Evolutionary conservation across 2,797 vertebrate genomes (phyloP).

Genomic region (Parambassis ranga): DNA sequence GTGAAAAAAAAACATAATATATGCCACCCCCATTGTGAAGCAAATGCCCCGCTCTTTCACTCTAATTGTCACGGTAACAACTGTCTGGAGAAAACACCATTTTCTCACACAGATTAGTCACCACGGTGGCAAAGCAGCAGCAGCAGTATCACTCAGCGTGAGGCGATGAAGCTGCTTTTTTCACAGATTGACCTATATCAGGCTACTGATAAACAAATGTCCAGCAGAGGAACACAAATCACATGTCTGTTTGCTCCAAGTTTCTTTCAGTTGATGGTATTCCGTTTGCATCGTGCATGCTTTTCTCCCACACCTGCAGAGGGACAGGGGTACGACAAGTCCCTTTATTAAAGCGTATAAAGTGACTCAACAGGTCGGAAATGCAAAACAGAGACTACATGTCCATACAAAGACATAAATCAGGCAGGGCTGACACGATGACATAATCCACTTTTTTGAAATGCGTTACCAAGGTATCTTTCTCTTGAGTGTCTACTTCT

Average conservation of each 20-base stretch:
- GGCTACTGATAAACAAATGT: slow-evolving; percentile 6
- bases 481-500: too few relatives aligned
- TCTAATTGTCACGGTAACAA: not conserved
- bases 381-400: too few relatives aligned
- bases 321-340: not conserved
- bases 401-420: too few relatives aligned
- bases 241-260: not conserved
- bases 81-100: not conserved
- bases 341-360: not conserved
- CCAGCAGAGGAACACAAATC: not conserved
- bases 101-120: slow-evolving; percentile 15
- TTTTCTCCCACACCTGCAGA: not conserved
- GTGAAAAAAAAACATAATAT: not conserved
- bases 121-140: not conserved
- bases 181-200: slow-evolving; percentile 9
- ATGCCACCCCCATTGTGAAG: not conserved
- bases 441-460: too few relatives aligned
- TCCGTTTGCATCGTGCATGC: not conserved
- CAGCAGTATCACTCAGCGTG: not conserved
- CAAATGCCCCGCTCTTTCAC: not conserved
- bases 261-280: not conserved
- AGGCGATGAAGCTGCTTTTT: not conserved
- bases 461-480: too few relatives aligned
- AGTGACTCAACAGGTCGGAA: slow-evolving; percentile 6
- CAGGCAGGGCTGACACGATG: too few relatives aligned